Conservation (phyloP, 1,140 invertebrate species). For the Tribolium madens region DNA sequence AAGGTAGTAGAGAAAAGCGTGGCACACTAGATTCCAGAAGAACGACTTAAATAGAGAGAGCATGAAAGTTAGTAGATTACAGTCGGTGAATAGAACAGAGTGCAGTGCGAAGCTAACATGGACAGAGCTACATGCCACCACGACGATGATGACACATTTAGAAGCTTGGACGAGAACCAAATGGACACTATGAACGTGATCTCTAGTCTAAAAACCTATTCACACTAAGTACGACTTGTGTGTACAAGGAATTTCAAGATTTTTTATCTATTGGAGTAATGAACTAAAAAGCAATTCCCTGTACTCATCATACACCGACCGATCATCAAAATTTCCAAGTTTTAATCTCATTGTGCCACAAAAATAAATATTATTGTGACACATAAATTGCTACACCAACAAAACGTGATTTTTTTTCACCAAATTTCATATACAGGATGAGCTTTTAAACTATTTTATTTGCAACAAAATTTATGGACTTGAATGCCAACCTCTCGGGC, state of each 20-base stretch:
- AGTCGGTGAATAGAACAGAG: slow-evolving; percentile 57
- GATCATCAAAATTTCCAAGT: too few relatives aligned
- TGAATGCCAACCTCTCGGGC: too few relatives aligned
- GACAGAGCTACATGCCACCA: slow-evolving; percentile 58
- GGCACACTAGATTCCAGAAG: slow-evolving; percentile 64
- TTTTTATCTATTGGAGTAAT: too few relatives aligned
- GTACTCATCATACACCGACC: too few relatives aligned
- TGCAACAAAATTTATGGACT: too few relatives aligned
- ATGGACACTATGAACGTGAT: slow-evolving; percentile 4
- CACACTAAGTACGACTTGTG: not conserved
- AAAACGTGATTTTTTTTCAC: too few relatives aligned
- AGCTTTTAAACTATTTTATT: too few relatives aligned
- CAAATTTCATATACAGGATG: too few relatives aligned
- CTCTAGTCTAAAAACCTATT: not conserved
- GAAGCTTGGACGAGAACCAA: slow-evolving; percentile 36
- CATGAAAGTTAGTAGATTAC: slow-evolving; percentile 49
- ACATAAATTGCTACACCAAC: too few relatives aligned
- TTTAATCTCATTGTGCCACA: too few relatives aligned
- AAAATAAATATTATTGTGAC: too few relatives aligned
- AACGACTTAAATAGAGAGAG: slow-evolving; percentile 61
- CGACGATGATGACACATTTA: slow-evolving; percentile 29
- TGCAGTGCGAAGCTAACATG: slow-evolving; percentile 63
- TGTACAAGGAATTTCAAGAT: slow-evolving; percentile 1
- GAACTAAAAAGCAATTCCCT: too few relatives aligned
- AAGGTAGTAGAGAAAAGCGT: slow-evolving; percentile 75